Conservation (phyloP, 2,113 vertebrate species). For the Trinectes maculatus region DNA sequence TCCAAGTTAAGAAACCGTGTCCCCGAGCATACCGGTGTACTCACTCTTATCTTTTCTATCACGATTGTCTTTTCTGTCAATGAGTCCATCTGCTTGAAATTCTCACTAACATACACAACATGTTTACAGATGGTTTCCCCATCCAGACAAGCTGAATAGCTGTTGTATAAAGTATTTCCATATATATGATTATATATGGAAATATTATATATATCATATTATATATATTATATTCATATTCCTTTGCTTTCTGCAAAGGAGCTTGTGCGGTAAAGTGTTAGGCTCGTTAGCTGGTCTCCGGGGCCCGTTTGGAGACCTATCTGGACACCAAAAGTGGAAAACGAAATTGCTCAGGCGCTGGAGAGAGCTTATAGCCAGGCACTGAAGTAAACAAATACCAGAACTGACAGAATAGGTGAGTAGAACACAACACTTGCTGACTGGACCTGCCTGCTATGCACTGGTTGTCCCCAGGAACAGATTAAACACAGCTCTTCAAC, state of each 20-base stretch:
- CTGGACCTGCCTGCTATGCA: conserved; percentile 1
- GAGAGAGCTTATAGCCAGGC: conserved; percentile 25
- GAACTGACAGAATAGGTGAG: conserved; percentile 36
- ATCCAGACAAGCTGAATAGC: not conserved
- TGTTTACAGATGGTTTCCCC: not conserved
- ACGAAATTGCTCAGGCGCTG: conserved; percentile 33
- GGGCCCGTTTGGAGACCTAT: conserved; percentile 16
- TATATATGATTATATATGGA: too few species aligned
- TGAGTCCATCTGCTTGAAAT: conserved; percentile 14
- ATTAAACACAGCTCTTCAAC: conserved; percentile 20
- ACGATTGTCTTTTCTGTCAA: not conserved
- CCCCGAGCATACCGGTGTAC: not conserved
- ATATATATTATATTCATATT: too few species aligned
- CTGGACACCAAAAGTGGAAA: not conserved
- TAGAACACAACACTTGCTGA: conserved; percentile 12
- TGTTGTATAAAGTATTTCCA: too few species aligned
- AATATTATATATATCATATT: too few species aligned
- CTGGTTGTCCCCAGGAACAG: conserved; percentile 13
- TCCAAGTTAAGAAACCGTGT: conserved; percentile 29
- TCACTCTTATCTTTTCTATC: conserved; percentile 10
- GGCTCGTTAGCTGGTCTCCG: conserved; percentile 11
- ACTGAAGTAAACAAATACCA: conserved; percentile 37
- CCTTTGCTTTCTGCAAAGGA: not conserved
- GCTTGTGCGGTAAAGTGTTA: conserved; percentile 15
- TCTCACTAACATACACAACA: not conserved